phyloP scores from a whole-genome alignment of 2,888 invertebrate species.

The Hirtodrosophila confusa region DNA sequence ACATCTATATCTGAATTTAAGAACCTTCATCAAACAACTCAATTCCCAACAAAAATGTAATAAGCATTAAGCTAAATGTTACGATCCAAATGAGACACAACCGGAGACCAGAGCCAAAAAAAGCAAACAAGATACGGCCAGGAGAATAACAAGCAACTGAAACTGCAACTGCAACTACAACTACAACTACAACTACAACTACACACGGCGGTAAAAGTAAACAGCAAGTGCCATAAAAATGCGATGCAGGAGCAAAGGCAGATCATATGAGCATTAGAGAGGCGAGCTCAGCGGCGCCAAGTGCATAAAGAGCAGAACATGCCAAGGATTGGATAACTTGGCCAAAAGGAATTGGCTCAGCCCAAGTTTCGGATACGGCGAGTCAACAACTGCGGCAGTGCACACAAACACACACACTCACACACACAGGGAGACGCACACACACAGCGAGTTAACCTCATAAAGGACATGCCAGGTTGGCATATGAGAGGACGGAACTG shows the following conservation, averaged over 20 bases:
- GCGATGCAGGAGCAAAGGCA: conserved; percentile 39
- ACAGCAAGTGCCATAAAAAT: conserved; percentile 72
- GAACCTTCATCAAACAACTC: conserved; percentile 24
- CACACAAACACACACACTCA: conserved; percentile 11
- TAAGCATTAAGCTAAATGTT: conserved; percentile 73
- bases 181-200: too few species aligned
- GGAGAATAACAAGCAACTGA: conserved; percentile 52
- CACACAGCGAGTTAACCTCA: conserved; percentile 31
- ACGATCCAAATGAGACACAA: conserved; percentile 72
- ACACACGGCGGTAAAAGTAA: conserved; percentile 51
- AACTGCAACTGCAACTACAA: conserved; percentile 15
- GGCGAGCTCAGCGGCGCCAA: conserved; percentile 32
- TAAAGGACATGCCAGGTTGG: conserved; percentile 53
- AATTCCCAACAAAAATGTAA: conserved; percentile 46
- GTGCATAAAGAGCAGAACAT: conserved; percentile 66
- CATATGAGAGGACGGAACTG: conserved; percentile 5
- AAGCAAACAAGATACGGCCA: conserved; percentile 25
- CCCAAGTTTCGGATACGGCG: conserved; percentile 62
- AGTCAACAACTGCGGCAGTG: conserved; percentile 71
- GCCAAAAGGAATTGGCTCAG: conserved; percentile 69
- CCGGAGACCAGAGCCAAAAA: conserved; percentile 27
- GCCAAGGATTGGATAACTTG: conserved; percentile 63
- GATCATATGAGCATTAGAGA: conserved; percentile 66
- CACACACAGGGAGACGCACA: too few species aligned
- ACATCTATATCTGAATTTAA: background rate